Conservation (phyloP, 2,888 invertebrate species). For the Calephelis perditalis region DNA sequence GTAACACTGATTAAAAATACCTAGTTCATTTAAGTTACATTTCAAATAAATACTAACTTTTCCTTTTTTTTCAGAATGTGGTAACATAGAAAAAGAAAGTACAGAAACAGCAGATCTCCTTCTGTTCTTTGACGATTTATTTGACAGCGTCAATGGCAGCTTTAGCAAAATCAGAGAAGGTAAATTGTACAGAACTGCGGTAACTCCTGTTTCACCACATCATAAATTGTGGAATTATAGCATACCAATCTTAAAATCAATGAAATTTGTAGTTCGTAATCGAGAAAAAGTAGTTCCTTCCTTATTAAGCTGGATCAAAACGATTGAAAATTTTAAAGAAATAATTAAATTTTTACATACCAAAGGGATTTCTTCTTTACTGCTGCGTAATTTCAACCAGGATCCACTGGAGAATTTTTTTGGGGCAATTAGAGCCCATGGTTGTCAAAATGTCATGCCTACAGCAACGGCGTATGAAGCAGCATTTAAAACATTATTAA, state of each 20-base stretch:
- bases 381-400: constrained; percentile 17
- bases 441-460: constrained; percentile 22
- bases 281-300: constrained; percentile 22
- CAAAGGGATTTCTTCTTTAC: constrained; percentile 14
- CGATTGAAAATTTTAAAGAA: constrained; percentile 21
- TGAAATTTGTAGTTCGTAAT: constrained; percentile 14
- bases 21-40: too few relatives aligned
- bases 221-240: constrained; percentile 23
- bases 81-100: background rate
- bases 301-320: constrained; percentile 26
- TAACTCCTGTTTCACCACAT: constrained; percentile 18
- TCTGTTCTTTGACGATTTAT: constrained; percentile 20
- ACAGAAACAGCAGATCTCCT: constrained; percentile 19
- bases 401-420: constrained; percentile 25
- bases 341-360: constrained; percentile 8
- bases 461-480: constrained; percentile 18
- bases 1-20: background rate
- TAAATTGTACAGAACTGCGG: constrained; percentile 19
- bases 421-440: constrained; percentile 26
- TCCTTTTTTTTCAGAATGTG: background rate
- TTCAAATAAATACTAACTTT: background rate
- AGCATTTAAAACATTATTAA: constrained; percentile 8
- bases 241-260: constrained; percentile 15
- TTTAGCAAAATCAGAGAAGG: constrained; percentile 13
- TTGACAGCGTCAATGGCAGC: constrained; percentile 14